phyloP scores from a whole-genome alignment of 92 coral and sea anemone species.

The Porites cylindrica region DNA sequence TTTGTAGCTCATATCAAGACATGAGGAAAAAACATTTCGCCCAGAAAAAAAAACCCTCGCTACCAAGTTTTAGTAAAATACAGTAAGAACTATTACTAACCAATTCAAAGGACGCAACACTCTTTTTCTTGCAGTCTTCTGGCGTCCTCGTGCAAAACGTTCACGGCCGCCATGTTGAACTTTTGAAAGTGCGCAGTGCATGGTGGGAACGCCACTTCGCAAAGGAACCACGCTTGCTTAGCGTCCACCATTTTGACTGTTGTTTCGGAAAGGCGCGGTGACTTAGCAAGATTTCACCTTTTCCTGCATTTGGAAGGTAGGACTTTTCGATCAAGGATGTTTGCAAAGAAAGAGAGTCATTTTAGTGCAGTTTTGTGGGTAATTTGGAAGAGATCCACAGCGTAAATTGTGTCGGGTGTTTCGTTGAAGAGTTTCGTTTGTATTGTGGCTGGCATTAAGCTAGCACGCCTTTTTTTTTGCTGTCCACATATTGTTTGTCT shows the following conservation, averaged over 20 bases:
- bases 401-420: conserved; percentile 1
- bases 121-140: not conserved
- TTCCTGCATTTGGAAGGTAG: conserved; percentile 58
- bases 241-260: conserved; percentile 78
- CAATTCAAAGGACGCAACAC: not conserved
- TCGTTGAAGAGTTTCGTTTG: not conserved
- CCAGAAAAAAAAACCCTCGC: no score
- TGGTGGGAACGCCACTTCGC: conserved; percentile 43
- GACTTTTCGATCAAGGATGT: not conserved
- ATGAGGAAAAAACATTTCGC: no score
- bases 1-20: not conserved
- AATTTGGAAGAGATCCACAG: not conserved
- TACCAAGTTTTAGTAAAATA: no score
- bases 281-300: conserved; percentile 73
- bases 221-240: conserved; percentile 84
- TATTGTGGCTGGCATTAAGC: not conserved
- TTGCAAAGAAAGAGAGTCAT: conserved; percentile 20
- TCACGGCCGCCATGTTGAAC: conserved; percentile 29
- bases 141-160: not conserved
- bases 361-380: conserved; percentile 25
- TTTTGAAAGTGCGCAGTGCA: not conserved
- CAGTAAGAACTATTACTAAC: not conserved
- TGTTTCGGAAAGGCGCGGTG: conserved; percentile 76
- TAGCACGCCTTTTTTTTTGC: not conserved
- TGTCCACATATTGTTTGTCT: not conserved